Base-by-base conservation (phyloP, 2,888 invertebrate genomes). In the Pachliopta kotzebuea region DNA sequence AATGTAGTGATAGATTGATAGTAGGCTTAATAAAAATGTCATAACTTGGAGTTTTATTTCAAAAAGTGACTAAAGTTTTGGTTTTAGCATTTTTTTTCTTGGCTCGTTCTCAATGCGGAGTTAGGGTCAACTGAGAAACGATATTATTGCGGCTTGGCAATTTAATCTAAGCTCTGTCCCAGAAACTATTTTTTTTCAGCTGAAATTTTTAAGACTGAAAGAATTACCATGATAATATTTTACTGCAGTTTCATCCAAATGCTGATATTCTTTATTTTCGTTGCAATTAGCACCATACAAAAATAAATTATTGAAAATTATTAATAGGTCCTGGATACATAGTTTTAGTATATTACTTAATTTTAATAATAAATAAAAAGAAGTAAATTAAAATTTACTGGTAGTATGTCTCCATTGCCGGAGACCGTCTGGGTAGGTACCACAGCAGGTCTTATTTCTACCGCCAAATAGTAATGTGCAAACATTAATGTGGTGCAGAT, bases 81-180 rank as follows among this genome's bases (percentile, higher is more conserved):
- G 52, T 56, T 62, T 21, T 20, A 52, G 23, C 37, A 52, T 26
- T 58, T 45, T 58, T 63, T 62, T 49, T 54, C 42, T 63, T 63
- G 58, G 63, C 63, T 29, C 53, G 54, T 49, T 49, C 26, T 59
- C 63, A 63, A 58, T 58, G 49, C 58, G 31, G n/a, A 26, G 58
- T 58, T 63, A 58, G 45, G 50, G 59, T 63, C 59, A 55, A 59
- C 55, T 55, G n/a, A 50, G 49, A 50, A 29, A 17, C 63, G 59
- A 24, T 21, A 21, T 58, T 59, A 63, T 59, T 63, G 59, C 23
- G 50, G 49, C 59, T 55, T 55, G 49, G 63, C 55, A 63, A 55
- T 59, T 63, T 60, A 59, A 60, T 63, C 59, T 50, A 56, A 59
- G 23, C 63, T 21, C 49, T 31, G 55, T 20, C 50, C 37, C 29